Conservation (phyloP, 2,888 invertebrate genomes). For the Pristionchus entomophagus region DNA sequence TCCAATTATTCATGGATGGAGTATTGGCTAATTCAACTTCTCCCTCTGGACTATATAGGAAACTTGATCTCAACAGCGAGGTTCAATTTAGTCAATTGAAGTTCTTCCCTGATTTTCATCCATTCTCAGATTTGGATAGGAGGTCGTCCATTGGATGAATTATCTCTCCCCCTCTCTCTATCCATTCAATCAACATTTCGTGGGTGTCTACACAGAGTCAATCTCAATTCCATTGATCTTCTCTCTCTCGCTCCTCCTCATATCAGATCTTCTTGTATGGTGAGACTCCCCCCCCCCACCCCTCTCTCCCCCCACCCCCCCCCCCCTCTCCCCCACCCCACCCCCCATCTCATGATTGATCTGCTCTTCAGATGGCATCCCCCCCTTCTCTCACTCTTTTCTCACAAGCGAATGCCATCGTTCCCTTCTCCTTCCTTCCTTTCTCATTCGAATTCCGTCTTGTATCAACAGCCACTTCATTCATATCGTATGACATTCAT, state of each 20-base stretch:
- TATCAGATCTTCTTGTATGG: slow-evolving; percentile 51
- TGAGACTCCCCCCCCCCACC: too few relatives aligned
- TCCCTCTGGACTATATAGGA: slow-evolving; percentile 72
- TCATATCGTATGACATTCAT: background rate
- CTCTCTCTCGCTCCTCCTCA: slow-evolving; percentile 65
- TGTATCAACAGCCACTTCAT: slow-evolving; percentile 47
- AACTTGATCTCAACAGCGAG: slow-evolving; percentile 72
- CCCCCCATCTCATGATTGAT: too few relatives aligned
- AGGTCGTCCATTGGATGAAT: slow-evolving; percentile 71
- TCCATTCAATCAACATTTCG: slow-evolving; percentile 57
- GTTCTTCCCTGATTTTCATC: background rate
- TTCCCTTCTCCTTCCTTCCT: slow-evolving; percentile 74
- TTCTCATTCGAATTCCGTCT: slow-evolving; percentile 73
- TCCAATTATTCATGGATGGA: slow-evolving; percentile 65
- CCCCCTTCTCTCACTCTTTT: slow-evolving; percentile 67
- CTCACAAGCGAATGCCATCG: slow-evolving; percentile 57
- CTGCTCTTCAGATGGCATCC: slow-evolving; percentile 59
- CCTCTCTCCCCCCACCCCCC: background rate
- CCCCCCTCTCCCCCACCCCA: too few relatives aligned
- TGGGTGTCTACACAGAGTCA: slow-evolving; percentile 70
- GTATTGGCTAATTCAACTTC: slow-evolving; percentile 70
- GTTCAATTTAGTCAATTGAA: slow-evolving; percentile 48
- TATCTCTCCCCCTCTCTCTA: slow-evolving; percentile 51
- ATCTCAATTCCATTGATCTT: slow-evolving; percentile 70
- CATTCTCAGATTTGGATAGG: slow-evolving; percentile 69